Base-by-base conservation (phyloP, 2,888 invertebrate genomes). In the Torymus texanus region DNA sequence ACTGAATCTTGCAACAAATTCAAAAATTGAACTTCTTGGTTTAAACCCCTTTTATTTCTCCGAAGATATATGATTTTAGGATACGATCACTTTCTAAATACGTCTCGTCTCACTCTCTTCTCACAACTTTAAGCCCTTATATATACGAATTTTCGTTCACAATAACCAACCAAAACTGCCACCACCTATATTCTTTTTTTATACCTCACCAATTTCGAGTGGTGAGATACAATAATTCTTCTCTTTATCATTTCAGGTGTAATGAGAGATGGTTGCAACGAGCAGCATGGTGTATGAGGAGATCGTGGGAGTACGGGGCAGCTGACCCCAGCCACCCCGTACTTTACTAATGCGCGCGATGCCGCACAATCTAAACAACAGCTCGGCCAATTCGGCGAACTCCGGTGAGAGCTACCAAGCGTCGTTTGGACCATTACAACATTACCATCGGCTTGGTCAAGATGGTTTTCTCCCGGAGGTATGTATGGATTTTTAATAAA, bases 301-400 rank as follows among this genome's bases (percentile, higher is more conserved):
- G 85, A 89, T 91, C 82, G 89, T 88, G 75, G 89, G 90, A 78
- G 87, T 56, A 1, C 70, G 90, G 89, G 90, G 89, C 87, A 91
- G 91, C 90, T 91, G 91, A 91, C 91, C 91, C 88, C 90, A 91
- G 87, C 90, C 90, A 81, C 90, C 91, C 85, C 90, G 89, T 83
- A 90, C 87, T 81, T 88, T 90, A 70, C 86, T 90, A 78, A 87
- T 86, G 81, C 76, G 66, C 86, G 89, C 89, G 80, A 89, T 90
- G 89, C 87, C 90, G 85, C 89, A 89, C 84, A 89, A 89, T 82
- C 83, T 89, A 77, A 89, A 89, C 84, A 86, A 87, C 82, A 86
- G 87, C 85, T 90, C 89, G 83, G 87, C 88, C 84, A 90, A 88
- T 83, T 86, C 88, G 81, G 87, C 88, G 81, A 88, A 87, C 85